These are phyloP conservation scores for Conopomorpha cramerella DNA, from an alignment of 1,140 invertebrate genomes.

Conservation along the genomic window DNA sequence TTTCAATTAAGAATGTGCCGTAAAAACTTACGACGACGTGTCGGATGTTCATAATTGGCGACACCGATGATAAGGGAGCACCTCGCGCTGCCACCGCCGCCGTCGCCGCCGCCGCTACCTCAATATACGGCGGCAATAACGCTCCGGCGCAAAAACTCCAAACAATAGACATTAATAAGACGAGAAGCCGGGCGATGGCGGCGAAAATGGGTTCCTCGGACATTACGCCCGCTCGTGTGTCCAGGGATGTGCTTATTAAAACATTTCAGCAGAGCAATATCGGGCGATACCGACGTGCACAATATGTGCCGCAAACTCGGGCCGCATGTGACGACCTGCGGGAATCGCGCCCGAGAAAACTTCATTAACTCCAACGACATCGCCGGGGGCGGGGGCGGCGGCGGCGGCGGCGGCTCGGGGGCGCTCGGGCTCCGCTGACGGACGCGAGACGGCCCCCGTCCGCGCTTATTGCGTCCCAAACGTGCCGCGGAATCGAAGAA, in stretches of 20 bases:
- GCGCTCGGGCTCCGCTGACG: slow-evolving; percentile 15
- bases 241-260: slow-evolving; percentile 56
- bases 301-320: slow-evolving; percentile 53
- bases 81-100: too few relatives aligned
- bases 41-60: too few relatives aligned
- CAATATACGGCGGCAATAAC: slow-evolving; percentile 24
- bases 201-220: slow-evolving; percentile 9
- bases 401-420: too few relatives aligned
- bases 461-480: slow-evolving; percentile 50
- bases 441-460: slow-evolving; percentile 24
- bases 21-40: too few relatives aligned
- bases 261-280: slow-evolving; percentile 51
- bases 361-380: slow-evolving; percentile 51
- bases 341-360: slow-evolving; percentile 54
- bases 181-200: slow-evolving; percentile 19
- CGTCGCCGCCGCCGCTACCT: not conserved
- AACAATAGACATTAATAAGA: slow-evolving; percentile 58
- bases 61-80: too few relatives aligned
- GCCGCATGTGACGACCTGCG: slow-evolving; percentile 52
- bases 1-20: too few relatives aligned
- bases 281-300: slow-evolving; percentile 40
- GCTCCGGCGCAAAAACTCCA: slow-evolving; percentile 26
- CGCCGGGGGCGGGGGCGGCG: slow-evolving; percentile 3
- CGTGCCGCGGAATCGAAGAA: slow-evolving; percentile 58
- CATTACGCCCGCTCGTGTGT: slow-evolving; percentile 18